Conservation (phyloP, 2,888 invertebrate species). For the Leucophenga maculata region DNA sequence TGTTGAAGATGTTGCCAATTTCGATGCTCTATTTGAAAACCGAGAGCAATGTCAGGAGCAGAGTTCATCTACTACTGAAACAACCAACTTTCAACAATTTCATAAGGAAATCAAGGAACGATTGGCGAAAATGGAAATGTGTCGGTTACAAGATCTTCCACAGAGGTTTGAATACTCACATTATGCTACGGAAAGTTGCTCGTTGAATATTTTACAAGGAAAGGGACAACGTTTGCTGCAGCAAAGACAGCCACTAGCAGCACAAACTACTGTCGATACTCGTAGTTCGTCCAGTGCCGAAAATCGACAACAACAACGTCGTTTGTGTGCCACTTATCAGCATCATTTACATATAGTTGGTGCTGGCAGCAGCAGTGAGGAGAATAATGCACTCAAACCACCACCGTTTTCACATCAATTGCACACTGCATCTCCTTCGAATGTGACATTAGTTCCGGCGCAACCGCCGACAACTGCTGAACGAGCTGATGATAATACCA, state of each 20-base stretch:
- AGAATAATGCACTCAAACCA: neutral
- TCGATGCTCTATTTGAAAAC: conserved; percentile 59
- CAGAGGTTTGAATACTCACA: neutral
- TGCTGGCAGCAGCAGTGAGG: neutral
- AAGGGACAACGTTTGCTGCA: conserved; percentile 15
- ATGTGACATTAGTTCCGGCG: neutral
- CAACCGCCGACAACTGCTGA: neutral
- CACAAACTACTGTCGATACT: neutral
- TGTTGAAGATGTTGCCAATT: conserved; percentile 67
- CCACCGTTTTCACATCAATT: neutral
- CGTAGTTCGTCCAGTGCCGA: conserved; percentile 5
- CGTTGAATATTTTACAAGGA: neutral
- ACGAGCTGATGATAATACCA: no score
- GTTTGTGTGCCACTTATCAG: neutral
- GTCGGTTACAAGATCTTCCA: neutral
- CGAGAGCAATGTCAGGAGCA: conserved; percentile 45
- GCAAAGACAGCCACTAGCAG: neutral
- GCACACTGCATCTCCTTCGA: neutral
- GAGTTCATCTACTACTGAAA: neutral
- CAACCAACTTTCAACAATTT: conserved; percentile 47
- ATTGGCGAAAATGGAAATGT: conserved; percentile 5
- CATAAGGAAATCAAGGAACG: conserved; percentile 36
- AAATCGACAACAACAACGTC: neutral
- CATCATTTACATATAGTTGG: neutral
- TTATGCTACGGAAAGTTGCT: neutral